Conservation (phyloP, 1,140 invertebrate genomes). For the Gryllus bimaculatus region DNA sequence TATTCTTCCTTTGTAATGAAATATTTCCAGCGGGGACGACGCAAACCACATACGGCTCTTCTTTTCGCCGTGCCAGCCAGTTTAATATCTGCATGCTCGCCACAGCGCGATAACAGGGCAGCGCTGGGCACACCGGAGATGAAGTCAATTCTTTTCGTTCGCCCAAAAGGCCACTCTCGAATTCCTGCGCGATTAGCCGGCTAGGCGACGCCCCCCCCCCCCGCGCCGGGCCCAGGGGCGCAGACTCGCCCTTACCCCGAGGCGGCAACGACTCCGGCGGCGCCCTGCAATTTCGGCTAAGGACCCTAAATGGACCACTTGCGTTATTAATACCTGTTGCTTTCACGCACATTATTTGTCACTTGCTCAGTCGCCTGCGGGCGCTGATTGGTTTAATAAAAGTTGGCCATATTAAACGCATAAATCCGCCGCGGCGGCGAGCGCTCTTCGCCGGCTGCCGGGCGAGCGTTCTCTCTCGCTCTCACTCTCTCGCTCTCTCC, state of each 20-base stretch:
- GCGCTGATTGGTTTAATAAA: slow-evolving; percentile 13
- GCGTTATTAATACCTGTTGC: slow-evolving; percentile 12
- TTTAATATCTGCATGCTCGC: neutral
- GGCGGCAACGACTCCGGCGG: neutral
- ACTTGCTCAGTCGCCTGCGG: slow-evolving; percentile 6
- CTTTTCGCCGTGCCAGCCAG: neutral
- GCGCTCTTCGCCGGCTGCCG: no score
- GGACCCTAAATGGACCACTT: neutral
- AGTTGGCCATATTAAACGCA: slow-evolving; percentile 10
- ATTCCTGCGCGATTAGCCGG: neutral
- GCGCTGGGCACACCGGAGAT: neutral
- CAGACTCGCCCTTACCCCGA: neutral
- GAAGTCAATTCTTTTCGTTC: neutral
- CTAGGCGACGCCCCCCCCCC: no score
- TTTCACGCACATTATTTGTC: slow-evolving; percentile 10
- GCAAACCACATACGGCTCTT: no score
- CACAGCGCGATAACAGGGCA: neutral
- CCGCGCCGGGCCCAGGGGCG: no score
- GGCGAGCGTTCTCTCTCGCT: no score
- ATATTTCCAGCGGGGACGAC: no score
- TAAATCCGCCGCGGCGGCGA: slow-evolving; percentile 6
- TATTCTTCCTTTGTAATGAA: no score
- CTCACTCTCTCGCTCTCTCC: neutral
- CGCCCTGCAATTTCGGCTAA: neutral
- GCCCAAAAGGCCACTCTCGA: neutral